phyloP scores from a whole-genome alignment of 2,888 invertebrate species.

The Periphyllus acericola region DNA sequence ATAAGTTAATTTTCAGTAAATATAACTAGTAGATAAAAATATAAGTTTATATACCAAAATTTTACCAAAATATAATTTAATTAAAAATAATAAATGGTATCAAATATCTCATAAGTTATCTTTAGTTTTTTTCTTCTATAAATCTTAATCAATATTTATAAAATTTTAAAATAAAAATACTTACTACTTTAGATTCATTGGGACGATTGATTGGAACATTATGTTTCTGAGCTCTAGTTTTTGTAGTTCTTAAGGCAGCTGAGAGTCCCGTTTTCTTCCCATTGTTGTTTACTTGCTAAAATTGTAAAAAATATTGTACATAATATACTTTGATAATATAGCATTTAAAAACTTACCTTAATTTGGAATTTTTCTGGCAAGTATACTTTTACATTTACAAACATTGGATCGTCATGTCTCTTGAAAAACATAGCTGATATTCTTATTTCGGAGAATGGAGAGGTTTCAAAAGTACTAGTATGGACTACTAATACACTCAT shows the following conservation, averaged over 20 bases:
- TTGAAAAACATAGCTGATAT: conserved; percentile 92
- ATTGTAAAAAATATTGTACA: background rate
- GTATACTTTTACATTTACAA: conserved; percentile 81
- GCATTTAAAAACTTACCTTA: conserved; percentile 34
- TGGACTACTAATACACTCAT: conserved; percentile 90
- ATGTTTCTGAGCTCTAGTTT: conserved; percentile 42
- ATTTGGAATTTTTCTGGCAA: conserved; percentile 71
- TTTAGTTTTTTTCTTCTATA: no score
- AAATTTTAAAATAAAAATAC: conserved; percentile 5
- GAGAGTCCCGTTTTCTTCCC: conserved; percentile 57
- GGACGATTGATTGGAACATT: conserved; percentile 29
- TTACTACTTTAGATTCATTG: conserved; percentile 53
- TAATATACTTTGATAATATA: background rate
- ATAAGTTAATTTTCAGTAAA: no score
- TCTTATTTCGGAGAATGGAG: conserved; percentile 85
- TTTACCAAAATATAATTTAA: no score
- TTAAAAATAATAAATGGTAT: no score
- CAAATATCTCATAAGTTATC: no score
- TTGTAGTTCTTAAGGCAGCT: conserved; percentile 50
- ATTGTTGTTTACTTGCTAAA: conserved; percentile 60
- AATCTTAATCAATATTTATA: background rate
- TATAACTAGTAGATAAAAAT: background rate
- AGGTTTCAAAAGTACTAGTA: conserved; percentile 86
- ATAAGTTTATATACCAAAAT: no score
- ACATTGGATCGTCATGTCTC: conserved; percentile 73